Evolutionary conservation across 2,113 vertebrate genomes (phyloP).

Genomic region (Antechinus stuartii): DNA sequence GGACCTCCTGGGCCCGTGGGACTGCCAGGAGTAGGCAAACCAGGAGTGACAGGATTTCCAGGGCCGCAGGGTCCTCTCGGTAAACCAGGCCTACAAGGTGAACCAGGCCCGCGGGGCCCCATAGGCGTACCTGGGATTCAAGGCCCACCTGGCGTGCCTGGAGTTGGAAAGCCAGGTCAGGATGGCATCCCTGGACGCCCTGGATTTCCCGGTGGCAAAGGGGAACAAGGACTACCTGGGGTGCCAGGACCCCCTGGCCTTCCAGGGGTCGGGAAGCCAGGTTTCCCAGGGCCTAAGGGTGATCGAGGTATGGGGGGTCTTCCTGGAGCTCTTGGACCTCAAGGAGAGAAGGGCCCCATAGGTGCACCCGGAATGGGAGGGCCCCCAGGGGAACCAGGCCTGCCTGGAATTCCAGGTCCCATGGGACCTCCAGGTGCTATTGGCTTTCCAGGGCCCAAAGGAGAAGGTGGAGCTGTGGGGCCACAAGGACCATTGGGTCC

Average conservation of each 20-base stretch:
- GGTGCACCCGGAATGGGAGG: conserved; percentile 91
- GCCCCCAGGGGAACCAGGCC: conserved; percentile 89
- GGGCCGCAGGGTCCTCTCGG: conserved; percentile 92
- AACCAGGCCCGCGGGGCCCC: conserved; percentile 88
- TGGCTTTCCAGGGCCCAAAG: conserved; percentile 93
- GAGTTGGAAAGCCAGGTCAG: conserved; percentile 93
- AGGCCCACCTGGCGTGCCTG: conserved; percentile 92
- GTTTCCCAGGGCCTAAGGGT: conserved; percentile 93
- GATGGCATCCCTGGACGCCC: conserved; percentile 93
- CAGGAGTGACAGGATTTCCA: conserved; percentile 92
- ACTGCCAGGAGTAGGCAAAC: conserved; percentile 93
- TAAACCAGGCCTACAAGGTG: conserved; percentile 91
- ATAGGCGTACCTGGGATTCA: conserved; percentile 89
- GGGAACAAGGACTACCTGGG: conserved; percentile 92
- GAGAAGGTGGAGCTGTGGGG: conserved; percentile 89
- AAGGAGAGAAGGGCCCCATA: conserved; percentile 92
- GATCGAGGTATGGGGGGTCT: conserved; percentile 90
- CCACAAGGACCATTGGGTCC: conserved; percentile 88
- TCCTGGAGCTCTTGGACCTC: conserved; percentile 89
- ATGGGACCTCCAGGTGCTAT: conserved; percentile 90
- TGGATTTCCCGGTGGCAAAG: conserved; percentile 93
- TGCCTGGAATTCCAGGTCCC: conserved; percentile 90
- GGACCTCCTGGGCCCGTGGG: conserved; percentile 92
- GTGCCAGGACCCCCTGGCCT: conserved; percentile 91
- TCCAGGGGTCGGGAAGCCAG: conserved; percentile 93